A percentile compares a stretch with the other conserved stretches of the same genome.
Evolutionary conservation across 2,113 vertebrate genomes (phyloP).

Genomic region (Petrocephalus zakoni): DNA sequence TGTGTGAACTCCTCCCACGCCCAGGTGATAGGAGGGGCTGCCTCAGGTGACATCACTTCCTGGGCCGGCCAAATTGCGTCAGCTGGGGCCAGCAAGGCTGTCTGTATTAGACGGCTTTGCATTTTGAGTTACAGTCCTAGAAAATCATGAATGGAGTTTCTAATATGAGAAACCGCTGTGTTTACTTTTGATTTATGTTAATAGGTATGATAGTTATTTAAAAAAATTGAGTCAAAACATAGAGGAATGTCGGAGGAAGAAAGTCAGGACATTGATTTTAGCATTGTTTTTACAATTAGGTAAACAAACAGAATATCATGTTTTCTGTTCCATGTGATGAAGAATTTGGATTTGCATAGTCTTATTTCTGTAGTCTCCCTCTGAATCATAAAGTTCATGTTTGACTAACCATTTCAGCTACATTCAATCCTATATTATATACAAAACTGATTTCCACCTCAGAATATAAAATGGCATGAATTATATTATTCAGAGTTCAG

Average conservation of each 20-base stretch:
- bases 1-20: constrained; percentile 48
- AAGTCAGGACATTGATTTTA: background rate
- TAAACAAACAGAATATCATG: background rate
- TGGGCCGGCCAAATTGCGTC: constrained; percentile 31
- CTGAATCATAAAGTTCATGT: background rate
- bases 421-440: background rate
- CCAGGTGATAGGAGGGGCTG: constrained; percentile 66
- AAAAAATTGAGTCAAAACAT: background rate
- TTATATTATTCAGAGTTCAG: background rate
- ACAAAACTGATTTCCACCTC: background rate
- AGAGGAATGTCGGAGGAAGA: background rate
- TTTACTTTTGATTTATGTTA: background rate
- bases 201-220: background rate
- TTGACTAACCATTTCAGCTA: background rate
- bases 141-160: background rate
- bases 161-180: background rate
- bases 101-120: background rate
- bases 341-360: background rate
- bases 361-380: background rate
- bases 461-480: background rate
- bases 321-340: background rate
- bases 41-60: constrained; percentile 62
- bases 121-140: background rate
- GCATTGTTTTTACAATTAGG: background rate
- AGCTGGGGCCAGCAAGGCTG: constrained; percentile 15